Evolutionary conservation across 2,113 vertebrate species (phyloP).

Genomic region (rat (Rattus norvegicus)): GRCr8 NC_086026.1:89949001-89949500

Average conservation of each 20-base stretch:
- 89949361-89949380: conserved; percentile 25
- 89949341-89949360: background rate
- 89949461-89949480: conserved; percentile 6
- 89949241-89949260: background rate
- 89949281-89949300: background rate
- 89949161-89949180: background rate
- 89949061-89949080: conserved; percentile 62
- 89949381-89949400: conserved; percentile 1
- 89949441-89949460: background rate
- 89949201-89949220: conserved; percentile 51
- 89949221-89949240: conserved; percentile 5
- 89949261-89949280: background rate
- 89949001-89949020: conserved; percentile 62
- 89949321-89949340: background rate
- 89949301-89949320: background rate
- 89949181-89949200: conserved; percentile 35
- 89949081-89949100: conserved; percentile 59
- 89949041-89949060: conserved; percentile 58
- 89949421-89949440: background rate
- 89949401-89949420: background rate
- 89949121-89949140: conserved; percentile 27
- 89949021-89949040: conserved; percentile 60
- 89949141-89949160: conserved; percentile 14
- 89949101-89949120: conserved; percentile 10
- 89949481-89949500: conserved; percentile 38